A percentile compares a stretch with the other conserved stretches of the same genome.
These are phyloP conservation scores for Heteromormyrus szaboi DNA, from an alignment of 2,797 vertebrate genomes.

Conservation along the genomic window DNA sequence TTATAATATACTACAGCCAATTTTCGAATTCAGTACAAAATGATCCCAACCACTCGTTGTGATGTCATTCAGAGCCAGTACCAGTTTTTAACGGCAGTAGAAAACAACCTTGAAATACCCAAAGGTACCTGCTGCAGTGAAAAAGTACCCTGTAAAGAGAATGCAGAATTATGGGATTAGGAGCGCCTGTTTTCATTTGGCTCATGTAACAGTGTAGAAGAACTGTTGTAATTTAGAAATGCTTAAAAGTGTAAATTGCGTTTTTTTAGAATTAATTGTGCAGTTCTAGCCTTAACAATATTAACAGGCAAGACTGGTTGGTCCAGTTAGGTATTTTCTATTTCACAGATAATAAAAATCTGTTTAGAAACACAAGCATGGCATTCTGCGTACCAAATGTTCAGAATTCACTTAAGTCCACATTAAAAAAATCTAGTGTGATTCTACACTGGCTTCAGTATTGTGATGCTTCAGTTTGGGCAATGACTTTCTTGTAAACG, in stretches of 20 bases:
- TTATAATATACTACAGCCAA: neutral
- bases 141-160: neutral
- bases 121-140: neutral
- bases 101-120: neutral
- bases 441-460: neutral
- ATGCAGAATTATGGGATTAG: neutral
- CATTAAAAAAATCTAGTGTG: neutral
- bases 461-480: neutral
- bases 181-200: neutral
- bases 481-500: neutral
- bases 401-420: neutral
- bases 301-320: neutral
- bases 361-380: neutral
- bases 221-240: neutral
- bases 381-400: neutral
- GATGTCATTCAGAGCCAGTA: neutral
- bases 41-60: neutral
- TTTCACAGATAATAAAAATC: neutral
- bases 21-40: neutral
- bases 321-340: neutral
- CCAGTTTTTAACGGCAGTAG: neutral
- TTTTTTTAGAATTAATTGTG: neutral
- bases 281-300: neutral
- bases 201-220: neutral
- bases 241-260: neutral